These are phyloP conservation scores for Netelia fuscicornis DNA, from an alignment of 2,888 invertebrate species.

Conservation along the genomic window DNA sequence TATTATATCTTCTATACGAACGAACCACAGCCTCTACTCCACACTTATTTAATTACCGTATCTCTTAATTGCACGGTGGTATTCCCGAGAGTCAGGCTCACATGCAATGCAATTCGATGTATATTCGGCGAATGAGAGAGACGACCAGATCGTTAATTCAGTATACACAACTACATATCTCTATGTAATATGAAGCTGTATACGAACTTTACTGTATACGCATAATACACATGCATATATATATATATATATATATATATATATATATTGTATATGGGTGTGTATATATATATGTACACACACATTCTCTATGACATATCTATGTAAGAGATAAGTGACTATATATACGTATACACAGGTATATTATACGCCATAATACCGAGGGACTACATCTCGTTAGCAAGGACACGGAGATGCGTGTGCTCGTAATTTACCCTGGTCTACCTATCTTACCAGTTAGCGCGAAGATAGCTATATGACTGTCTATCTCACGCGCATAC, in stretches of 20 bases:
- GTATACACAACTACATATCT: background rate
- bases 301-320: background rate
- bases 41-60: constrained; percentile 55
- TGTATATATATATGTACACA: background rate
- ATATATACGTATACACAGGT: background rate
- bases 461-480: constrained; percentile 19
- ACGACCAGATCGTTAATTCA: constrained; percentile 43
- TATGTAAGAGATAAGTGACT: background rate
- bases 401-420: constrained; percentile 53
- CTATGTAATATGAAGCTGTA: background rate
- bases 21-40: constrained; percentile 42
- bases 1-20: constrained; percentile 25
- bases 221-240: too few species aligned
- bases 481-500: constrained; percentile 30
- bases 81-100: constrained; percentile 27
- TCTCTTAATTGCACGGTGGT: constrained; percentile 46
- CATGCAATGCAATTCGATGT: constrained; percentile 21
- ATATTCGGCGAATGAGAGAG: constrained; percentile 7
- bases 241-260: background rate
- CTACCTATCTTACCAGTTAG: constrained; percentile 20
- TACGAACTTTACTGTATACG: background rate
- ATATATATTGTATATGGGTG: background rate
- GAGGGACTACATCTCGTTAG: constrained; percentile 61
- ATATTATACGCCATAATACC: constrained; percentile 26
- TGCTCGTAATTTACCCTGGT: constrained; percentile 59